A percentile compares a stretch with the other conserved stretches of the same genome.
phyloP scores from a whole-genome alignment of 2,797 vertebrate genomes.

The Notolabrus celidotus region DNA sequence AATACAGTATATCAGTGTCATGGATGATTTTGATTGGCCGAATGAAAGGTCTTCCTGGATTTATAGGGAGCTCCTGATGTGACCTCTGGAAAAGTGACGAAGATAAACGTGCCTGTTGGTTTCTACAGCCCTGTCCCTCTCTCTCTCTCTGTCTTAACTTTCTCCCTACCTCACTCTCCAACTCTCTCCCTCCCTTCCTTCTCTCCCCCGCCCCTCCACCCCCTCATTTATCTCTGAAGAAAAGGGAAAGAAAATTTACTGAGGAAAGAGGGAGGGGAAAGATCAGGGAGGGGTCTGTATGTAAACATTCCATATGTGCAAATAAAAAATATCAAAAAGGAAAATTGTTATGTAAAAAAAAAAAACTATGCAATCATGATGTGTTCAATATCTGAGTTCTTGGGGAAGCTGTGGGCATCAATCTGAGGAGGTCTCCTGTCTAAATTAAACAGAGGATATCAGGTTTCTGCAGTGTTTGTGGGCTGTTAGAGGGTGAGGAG shows the following conservation, averaged over 20 bases:
- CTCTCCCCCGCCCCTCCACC: constrained; percentile 28
- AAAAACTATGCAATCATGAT: constrained; percentile 83
- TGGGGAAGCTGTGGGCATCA: constrained; percentile 28
- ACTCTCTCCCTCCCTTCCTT: constrained; percentile 10
- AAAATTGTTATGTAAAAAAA: constrained; percentile 68
- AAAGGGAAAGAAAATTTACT: constrained; percentile 45
- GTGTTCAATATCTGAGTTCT: constrained; percentile 65
- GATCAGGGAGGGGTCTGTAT: constrained; percentile 53
- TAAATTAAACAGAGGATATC: constrained; percentile 41
- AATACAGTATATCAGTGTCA: constrained; percentile 8
- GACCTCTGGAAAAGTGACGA: constrained; percentile 21
- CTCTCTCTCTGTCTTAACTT: constrained; percentile 16
- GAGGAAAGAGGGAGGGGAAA: constrained; percentile 25
- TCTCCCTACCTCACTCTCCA: constrained; percentile 28
- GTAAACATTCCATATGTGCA: constrained; percentile 82
- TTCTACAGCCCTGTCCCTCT: constrained; percentile 50
- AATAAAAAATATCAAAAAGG: constrained; percentile 58
- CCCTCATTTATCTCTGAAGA: constrained; percentile 44
- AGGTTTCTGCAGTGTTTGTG: constrained; percentile 45
- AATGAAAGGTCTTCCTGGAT: constrained; percentile 15
- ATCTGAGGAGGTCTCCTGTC: constrained; percentile 27
- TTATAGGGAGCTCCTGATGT: no score
- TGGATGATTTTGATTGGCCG: constrained; percentile 45
- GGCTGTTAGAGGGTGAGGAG: constrained; percentile 32
- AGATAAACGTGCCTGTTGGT: constrained; percentile 58